Percentiles rank a stretch among this genome's conserved stretches.
Conservation (phyloP, 1,140 invertebrate species). For the Pectinophora gossypiella region DNA sequence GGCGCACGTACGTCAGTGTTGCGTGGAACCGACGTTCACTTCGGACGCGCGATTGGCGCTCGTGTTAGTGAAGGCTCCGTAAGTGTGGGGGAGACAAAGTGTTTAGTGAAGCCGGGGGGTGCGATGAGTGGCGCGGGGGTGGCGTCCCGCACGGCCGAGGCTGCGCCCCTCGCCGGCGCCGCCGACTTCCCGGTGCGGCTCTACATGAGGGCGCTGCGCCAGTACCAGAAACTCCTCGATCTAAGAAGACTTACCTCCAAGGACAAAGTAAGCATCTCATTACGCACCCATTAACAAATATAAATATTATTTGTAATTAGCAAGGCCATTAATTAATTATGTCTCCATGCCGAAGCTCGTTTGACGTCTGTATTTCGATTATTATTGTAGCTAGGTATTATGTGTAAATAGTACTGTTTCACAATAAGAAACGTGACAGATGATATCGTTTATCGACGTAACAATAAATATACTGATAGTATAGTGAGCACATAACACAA, state of each 20-base stretch:
- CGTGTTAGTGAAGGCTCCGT: slow-evolving; percentile 30
- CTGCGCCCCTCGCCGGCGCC: slow-evolving; percentile 49
- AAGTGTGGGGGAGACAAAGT: slow-evolving; percentile 17
- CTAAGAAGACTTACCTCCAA: slow-evolving; percentile 59
- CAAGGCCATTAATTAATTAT: too few relatives aligned
- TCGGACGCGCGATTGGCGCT: slow-evolving; percentile 65
- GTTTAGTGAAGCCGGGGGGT: background rate
- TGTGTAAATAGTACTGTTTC: too few relatives aligned
- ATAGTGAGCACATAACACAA: too few relatives aligned
- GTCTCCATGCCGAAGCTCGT: too few relatives aligned
- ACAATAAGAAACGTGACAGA: too few relatives aligned
- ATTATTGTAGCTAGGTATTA: too few relatives aligned
- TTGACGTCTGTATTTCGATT: too few relatives aligned
- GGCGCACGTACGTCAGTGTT: slow-evolving; percentile 58
- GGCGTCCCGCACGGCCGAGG: slow-evolving; percentile 43
- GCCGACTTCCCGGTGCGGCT: slow-evolving; percentile 75
- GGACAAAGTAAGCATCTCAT: slow-evolving; percentile 66
- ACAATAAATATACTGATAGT: too few relatives aligned
- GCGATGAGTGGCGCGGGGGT: slow-evolving; percentile 60
- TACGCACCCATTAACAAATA: too few relatives aligned
- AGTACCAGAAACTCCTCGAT: slow-evolving; percentile 77
- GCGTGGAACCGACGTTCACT: slow-evolving; percentile 63
- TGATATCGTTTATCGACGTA: too few relatives aligned
- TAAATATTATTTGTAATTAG: too few relatives aligned
- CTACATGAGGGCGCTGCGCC: slow-evolving; percentile 76